Evolutionary conservation across 2,888 invertebrate species (phyloP).

Genomic region (Perizoma flavofasciatum): DNA sequence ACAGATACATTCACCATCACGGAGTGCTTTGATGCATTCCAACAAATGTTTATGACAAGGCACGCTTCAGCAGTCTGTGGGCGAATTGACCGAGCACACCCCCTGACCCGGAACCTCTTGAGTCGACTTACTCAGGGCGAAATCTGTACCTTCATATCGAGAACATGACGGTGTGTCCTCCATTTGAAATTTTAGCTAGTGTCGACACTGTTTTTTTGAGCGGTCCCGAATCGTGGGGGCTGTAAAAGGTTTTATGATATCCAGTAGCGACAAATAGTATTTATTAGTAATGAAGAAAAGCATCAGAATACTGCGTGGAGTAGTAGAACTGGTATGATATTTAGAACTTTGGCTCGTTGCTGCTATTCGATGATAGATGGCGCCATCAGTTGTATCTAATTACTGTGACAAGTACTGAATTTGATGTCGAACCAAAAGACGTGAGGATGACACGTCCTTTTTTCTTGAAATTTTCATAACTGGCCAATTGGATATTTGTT

Average conservation of each 20-base stretch:
- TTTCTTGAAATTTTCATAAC: no score
- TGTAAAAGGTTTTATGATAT: no score
- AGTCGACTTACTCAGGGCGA: no score
- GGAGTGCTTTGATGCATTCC: slow-evolving; percentile 22
- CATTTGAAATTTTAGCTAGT: no score
- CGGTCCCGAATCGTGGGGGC: no score
- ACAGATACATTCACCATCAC: slow-evolving; percentile 22
- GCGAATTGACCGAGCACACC: background rate
- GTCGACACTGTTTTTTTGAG: no score
- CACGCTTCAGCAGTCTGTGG: slow-evolving; percentile 4
- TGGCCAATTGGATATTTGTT: no score
- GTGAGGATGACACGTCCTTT: no score
- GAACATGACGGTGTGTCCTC: background rate
- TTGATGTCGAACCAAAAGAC: background rate
- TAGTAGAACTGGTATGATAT: background rate
- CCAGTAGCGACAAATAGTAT: no score
- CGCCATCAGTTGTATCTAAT: slow-evolving; percentile 2
- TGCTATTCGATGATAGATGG: slow-evolving; percentile 48
- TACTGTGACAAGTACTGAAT: background rate
- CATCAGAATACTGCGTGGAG: no score
- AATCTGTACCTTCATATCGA: background rate
- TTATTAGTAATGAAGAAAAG: no score
- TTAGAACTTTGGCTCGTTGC: slow-evolving; percentile 1
- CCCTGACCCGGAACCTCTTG: background rate
- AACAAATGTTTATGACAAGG: slow-evolving; percentile 7